phyloP scores from a whole-genome alignment of 2,888 invertebrate species.

The Sussaba pulchella region DNA sequence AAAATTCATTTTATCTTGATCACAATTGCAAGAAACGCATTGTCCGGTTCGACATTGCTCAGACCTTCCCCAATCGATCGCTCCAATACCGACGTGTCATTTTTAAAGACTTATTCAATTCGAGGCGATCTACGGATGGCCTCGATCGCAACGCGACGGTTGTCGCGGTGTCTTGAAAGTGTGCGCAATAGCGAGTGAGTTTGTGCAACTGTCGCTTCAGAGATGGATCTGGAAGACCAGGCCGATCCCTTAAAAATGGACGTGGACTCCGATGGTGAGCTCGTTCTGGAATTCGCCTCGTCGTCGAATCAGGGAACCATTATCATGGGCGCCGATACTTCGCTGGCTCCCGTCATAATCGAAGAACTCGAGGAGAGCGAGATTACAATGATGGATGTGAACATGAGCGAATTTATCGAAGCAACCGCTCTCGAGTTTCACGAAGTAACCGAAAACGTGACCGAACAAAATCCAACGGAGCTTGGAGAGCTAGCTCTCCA shows the following conservation, averaged over 20 bases:
- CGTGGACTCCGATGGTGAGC: neutral
- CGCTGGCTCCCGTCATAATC: conserved; percentile 77
- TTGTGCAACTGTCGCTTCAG: conserved; percentile 32
- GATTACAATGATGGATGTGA: conserved; percentile 74
- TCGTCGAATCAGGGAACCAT: conserved; percentile 21
- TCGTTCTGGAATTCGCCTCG: conserved; percentile 38
- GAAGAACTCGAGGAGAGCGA: conserved; percentile 80
- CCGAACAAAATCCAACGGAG: conserved; percentile 1
- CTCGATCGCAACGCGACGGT: neutral
- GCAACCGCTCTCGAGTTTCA: conserved; percentile 78
- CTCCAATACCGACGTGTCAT: neutral
- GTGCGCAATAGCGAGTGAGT: neutral
- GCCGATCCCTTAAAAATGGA: neutral
- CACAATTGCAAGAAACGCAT: too few relatives aligned
- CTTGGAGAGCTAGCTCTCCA: conserved; percentile 42
- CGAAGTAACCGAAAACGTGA: conserved; percentile 70
- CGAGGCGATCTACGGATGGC: neutral
- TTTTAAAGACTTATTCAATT: neutral
- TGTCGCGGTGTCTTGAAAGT: neutral
- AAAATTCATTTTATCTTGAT: too few relatives aligned
- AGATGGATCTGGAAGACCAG: conserved; percentile 40
- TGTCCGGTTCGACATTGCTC: too few relatives aligned
- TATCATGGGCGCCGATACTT: conserved; percentile 20
- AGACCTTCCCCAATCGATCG: too few relatives aligned
- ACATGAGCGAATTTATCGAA: conserved; percentile 81